A percentile compares a stretch with the other conserved stretches of the same genome.
These are phyloP conservation scores for Heliconius ethilla DNA, from an alignment of 2,888 invertebrate species.

Conservation along the genomic window DNA sequence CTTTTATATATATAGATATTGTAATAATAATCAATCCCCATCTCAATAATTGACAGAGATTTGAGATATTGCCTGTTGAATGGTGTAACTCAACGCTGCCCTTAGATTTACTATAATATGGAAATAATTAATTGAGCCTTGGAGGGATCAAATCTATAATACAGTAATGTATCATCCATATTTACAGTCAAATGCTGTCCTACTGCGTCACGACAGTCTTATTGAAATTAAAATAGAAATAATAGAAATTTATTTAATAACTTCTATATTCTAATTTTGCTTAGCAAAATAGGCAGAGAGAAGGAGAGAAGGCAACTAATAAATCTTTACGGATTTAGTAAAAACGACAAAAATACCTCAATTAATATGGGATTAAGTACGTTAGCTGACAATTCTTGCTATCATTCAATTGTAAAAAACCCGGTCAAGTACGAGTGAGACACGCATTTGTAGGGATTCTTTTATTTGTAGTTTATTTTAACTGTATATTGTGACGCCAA, in stretches of 20 bases:
- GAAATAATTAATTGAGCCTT: no score
- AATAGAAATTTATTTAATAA: background rate
- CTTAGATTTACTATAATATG: background rate
- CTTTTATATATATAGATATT: no score
- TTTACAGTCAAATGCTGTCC: no score
- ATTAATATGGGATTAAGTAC: slow-evolving; percentile 21
- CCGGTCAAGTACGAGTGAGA: slow-evolving; percentile 11
- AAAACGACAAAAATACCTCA: slow-evolving; percentile 16
- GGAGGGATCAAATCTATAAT: no score
- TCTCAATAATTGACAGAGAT: no score
- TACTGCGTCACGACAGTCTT: no score
- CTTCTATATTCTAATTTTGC: background rate
- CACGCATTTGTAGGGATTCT: background rate
- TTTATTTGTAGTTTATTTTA: background rate
- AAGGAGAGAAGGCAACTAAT: background rate
- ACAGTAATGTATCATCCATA: no score
- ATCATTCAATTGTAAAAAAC: slow-evolving; percentile 23
- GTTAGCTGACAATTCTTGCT: slow-evolving; percentile 18
- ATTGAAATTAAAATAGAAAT: no score
- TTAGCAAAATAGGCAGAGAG: background rate
- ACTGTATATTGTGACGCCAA: background rate
- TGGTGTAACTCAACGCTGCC: background rate
- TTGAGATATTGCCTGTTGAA: background rate
- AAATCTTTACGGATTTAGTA: slow-evolving; percentile 4
- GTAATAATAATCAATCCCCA: no score